These are phyloP conservation scores for Cyprinella venusta DNA, from an alignment of 2,797 vertebrate genomes.

Conservation along the genomic window DNA sequence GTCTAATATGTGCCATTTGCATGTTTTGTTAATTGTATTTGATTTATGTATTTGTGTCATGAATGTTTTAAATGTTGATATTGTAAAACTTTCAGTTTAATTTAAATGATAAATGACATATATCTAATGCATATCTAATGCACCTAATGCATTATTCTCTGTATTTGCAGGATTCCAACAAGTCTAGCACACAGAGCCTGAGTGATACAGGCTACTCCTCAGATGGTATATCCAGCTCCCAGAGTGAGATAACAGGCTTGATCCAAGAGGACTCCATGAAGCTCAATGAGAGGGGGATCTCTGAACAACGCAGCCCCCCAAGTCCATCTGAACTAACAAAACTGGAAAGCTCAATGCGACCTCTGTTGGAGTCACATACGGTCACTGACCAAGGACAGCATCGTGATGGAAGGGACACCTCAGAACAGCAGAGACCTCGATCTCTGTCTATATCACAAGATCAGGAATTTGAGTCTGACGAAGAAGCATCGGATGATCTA, in stretches of 20 bases:
- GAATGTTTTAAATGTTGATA: slow-evolving; percentile 6
- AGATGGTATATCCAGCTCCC: slow-evolving; percentile 94
- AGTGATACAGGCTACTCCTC: slow-evolving; percentile 99
- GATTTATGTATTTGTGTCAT: not conserved
- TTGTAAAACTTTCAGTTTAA: not conserved
- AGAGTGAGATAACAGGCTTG: slow-evolving; percentile 93
- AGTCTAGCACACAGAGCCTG: slow-evolving; percentile 94
- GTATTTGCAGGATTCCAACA: slow-evolving; percentile 85
- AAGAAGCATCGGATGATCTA: slow-evolving; percentile 94
- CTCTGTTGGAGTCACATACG: slow-evolving; percentile 85
- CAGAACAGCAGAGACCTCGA: slow-evolving; percentile 86
- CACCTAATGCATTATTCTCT: slow-evolving; percentile 43
- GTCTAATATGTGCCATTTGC: slow-evolving; percentile 13
- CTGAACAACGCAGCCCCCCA: slow-evolving; percentile 76
- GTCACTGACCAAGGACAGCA: slow-evolving; percentile 62
- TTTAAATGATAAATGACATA: not conserved
- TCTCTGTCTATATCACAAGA: slow-evolving; percentile 92
- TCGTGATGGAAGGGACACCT: slow-evolving; percentile 68
- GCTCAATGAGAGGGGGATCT: slow-evolving; percentile 86
- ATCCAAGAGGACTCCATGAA: slow-evolving; percentile 92
- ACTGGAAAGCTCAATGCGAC: slow-evolving; percentile 90
- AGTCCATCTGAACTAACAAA: slow-evolving; percentile 94
- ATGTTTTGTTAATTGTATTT: slow-evolving; percentile 29
- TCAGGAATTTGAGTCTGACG: slow-evolving; percentile 86
- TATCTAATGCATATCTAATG: not conserved